Base-by-base conservation (phyloP, 1,140 invertebrate species). In the Drosophila arizonae region DNA sequence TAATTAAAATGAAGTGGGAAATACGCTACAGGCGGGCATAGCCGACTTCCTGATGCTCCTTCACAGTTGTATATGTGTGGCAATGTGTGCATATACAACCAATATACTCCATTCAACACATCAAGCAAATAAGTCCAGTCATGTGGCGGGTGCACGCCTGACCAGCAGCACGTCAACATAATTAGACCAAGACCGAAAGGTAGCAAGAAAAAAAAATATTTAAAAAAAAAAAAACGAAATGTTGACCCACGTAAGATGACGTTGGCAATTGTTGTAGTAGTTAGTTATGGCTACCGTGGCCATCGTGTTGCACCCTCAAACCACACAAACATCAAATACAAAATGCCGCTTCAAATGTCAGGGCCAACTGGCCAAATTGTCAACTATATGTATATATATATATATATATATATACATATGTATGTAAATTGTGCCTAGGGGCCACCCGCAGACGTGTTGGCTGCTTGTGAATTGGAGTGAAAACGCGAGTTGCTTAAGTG, bases 181-280 rank as follows among this genome's bases (percentile, higher is more conserved):
- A 87, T 81, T 86, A 85, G 76, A 71, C 74, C 82, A 79, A 84
- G 71, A 82, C 78, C 60, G 56, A 39, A 39, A 26, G 48, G 13
- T 24, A 50, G 48, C 11, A 11, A 50, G 11, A 24, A 56, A 56
- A 56, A 17, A 17, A 17, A 17, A 17, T 17, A 17, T 8, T 8
- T 6, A 33, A 33, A 33, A 33, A 33, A 5, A 33, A 33, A 33
- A 33, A 33, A 33, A 33, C 28, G 6, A 33, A 9, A 33, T 50
- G 51, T 64, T 76, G 60, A 45, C 75, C 61, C 71, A 77, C 66
- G 55, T 61, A 66, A 70, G 75, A 72, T 65, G 63, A 65, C 54
- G 52, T 52, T 45, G 70, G 41, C 79, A 75, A 45, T 55, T 43
- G 39, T 13, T n/a, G 52, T 28, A 24, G 56, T 46, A 26, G 39